Conservation (phyloP, 2,888 invertebrate genomes). For the Idaea biselata region DNA sequence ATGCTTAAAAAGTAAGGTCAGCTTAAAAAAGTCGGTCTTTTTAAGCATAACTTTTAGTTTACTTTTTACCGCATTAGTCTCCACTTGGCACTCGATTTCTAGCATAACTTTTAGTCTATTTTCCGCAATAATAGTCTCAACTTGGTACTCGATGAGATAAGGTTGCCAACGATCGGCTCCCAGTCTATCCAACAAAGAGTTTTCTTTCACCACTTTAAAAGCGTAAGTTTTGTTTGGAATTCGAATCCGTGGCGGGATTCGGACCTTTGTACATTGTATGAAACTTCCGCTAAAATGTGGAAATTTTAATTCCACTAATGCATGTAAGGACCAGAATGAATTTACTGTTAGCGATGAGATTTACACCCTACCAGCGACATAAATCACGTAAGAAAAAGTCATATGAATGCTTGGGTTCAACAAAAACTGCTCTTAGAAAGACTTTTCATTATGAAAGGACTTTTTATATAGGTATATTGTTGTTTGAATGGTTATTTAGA, state of each 20-base stretch:
- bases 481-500: no score
- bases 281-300: not conserved
- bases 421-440: not conserved
- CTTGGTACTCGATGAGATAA: no score
- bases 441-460: no score
- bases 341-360: slow-evolving; percentile 7
- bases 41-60: no score
- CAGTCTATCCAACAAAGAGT: not conserved
- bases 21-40: no score
- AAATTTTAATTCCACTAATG: slow-evolving; percentile 7
- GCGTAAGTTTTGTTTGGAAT: slow-evolving; percentile 3
- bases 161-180: no score
- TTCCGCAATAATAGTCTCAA: no score
- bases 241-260: not conserved
- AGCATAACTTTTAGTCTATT: no score
- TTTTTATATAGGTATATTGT: no score
- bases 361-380: slow-evolving; percentile 4
- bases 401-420: not conserved
- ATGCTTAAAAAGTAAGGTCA: no score
- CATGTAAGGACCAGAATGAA: slow-evolving; percentile 8
- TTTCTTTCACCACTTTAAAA: not conserved
- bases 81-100: no score
- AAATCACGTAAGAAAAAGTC: slow-evolving; percentile 6
- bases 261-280: not conserved
- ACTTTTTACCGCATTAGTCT: no score